Base-by-base conservation (phyloP, 2,797 vertebrate genomes). In the Orientallactaga sibirica region DNA sequence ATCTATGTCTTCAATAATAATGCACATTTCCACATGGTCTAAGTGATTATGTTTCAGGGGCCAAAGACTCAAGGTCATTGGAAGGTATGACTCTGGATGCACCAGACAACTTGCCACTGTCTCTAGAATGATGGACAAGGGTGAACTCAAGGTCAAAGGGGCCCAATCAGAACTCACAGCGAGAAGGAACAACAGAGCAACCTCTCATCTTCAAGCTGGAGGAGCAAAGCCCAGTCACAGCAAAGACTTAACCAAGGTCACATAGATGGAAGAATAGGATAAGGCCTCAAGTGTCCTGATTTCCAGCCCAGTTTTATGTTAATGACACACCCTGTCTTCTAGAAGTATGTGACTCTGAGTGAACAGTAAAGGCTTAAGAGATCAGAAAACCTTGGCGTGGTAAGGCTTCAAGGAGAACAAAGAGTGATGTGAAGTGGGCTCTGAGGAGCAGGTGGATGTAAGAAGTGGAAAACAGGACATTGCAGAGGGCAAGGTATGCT, bases 131-230 rank as follows among this genome's bases (percentile, higher is more conserved):
- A 88, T 76, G 25, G 48, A 67, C 48, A 41, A 86, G 25, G 43
- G 82, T 73, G n/a, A 88, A 16, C 41, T 61, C 62, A 73, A 92
- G 43, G 81, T 86, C 83, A 71, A 96, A 95, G 68, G 64, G 76
- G 71, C 88, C 41, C 22, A 61, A 92, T 87, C n/a, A 78, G 80
- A 84, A 41, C 68, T 88, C 24, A 19, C 27, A 84, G 7, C 33
- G 62, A 24, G 43, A 96, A 91, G 62, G 52, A 90, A 86, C 58
- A 68, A 43, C 8, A 93, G 52, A 75, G 87, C 66, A 90, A 27
- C 4, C 33, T 8, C 12, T 74, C 33, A 3, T 93, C 82, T 83
- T 74, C 77, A 94, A 92, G 83, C 20, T 58, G 18, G 22, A 93
- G 66, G 77, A 86, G 27, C 55, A 24, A 82, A 80, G 41, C 19